A percentile compares a stretch with the other conserved stretches of the same genome.
These are phyloP conservation scores for Psammodynastes pulverulentus DNA, from an alignment of 2,113 vertebrate species.

Conservation along the genomic window DNA sequence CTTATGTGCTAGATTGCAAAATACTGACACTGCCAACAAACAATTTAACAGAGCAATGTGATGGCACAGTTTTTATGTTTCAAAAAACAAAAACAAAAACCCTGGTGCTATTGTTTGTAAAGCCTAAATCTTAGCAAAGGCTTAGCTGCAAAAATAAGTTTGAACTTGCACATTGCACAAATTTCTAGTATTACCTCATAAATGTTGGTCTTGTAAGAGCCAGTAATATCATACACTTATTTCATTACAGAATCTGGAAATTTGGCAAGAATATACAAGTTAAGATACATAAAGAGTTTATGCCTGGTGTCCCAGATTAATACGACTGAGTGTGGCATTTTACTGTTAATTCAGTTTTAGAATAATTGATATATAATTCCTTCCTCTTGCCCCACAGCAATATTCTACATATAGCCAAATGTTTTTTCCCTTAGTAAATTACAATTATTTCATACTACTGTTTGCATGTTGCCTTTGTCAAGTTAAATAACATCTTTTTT, in stretches of 20 bases:
- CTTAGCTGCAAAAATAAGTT: slow-evolving; percentile 50
- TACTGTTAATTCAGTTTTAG: background rate
- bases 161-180: slow-evolving; percentile 54
- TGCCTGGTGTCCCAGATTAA: slow-evolving; percentile 39
- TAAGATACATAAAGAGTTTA: slow-evolving; percentile 33
- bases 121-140: slow-evolving; percentile 38
- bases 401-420: background rate
- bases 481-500: background rate
- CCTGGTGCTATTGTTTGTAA: slow-evolving; percentile 49
- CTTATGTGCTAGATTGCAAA: slow-evolving; percentile 57
- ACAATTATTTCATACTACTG: background rate
- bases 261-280: slow-evolving; percentile 35
- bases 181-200: slow-evolving; percentile 52
- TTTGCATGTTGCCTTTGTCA: background rate
- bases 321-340: background rate
- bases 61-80: slow-evolving; percentile 59
- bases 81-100: slow-evolving; percentile 43
- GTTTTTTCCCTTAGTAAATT: slow-evolving; percentile 40
- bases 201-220: slow-evolving; percentile 34
- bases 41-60: slow-evolving; percentile 54
- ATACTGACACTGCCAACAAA: slow-evolving; percentile 48
- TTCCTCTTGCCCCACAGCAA: slow-evolving; percentile 13
- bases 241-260: slow-evolving; percentile 47
- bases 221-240: slow-evolving; percentile 46
- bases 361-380: slow-evolving; percentile 26